These are phyloP conservation scores for Chrysomela aeneicollis DNA, from an alignment of 2,888 invertebrate species.

Conservation along the genomic window DNA sequence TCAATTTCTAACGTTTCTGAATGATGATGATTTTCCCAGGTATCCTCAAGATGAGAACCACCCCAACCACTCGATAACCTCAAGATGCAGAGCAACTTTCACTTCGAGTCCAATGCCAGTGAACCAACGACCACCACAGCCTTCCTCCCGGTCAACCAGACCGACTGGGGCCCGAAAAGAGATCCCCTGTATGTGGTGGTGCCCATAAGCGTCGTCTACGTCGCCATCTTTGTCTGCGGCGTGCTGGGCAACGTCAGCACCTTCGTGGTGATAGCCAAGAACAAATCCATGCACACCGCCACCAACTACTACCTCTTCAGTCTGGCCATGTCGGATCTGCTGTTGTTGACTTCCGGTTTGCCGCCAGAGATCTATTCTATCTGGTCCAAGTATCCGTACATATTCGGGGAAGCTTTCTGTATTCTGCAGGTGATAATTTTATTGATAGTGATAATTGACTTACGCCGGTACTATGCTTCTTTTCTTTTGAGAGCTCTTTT, in stretches of 20 bases:
- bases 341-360: constrained; percentile 77
- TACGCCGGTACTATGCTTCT: too few relatives aligned
- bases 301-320: constrained; percentile 86
- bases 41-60: background rate
- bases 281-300: constrained; percentile 83
- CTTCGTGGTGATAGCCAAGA: constrained; percentile 78
- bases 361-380: constrained; percentile 81
- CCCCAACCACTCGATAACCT: background rate
- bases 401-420: constrained; percentile 82
- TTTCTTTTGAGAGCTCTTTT: too few relatives aligned
- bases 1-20: too few relatives aligned
- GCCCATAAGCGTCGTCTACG: constrained; percentile 74
- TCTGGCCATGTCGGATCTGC: constrained; percentile 78
- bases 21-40: too few relatives aligned
- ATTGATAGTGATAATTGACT: too few relatives aligned
- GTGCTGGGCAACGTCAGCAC: constrained; percentile 82
- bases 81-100: background rate
- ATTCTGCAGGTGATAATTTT: constrained; percentile 67
- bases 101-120: background rate
- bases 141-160: background rate
- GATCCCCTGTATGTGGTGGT: constrained; percentile 70
- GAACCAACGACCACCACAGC: background rate
- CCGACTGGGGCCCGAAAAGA: constrained; percentile 56
- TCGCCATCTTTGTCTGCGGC: constrained; percentile 75
- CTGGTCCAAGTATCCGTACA: constrained; percentile 80